These are phyloP conservation scores for Ranitomeya variabilis DNA, from an alignment of 2,113 vertebrate species.

Conservation along the genomic window DNA sequence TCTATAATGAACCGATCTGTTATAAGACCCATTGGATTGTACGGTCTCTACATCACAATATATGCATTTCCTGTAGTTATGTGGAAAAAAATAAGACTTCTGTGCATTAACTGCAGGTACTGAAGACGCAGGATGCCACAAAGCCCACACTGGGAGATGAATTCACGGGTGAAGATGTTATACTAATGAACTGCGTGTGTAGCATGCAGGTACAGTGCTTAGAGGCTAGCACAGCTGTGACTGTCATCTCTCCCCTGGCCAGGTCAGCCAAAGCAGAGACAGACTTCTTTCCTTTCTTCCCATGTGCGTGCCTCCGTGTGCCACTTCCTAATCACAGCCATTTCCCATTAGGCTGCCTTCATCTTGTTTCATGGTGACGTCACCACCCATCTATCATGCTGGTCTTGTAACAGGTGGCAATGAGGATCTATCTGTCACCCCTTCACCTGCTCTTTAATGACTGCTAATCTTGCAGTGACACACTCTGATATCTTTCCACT, in stretches of 20 bases:
- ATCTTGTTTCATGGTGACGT: neutral
- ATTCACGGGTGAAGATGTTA: neutral
- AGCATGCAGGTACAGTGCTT: neutral
- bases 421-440: slow-evolving; percentile 35
- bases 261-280: neutral
- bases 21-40: too few species aligned
- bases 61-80: neutral
- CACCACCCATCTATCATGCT: slow-evolving; percentile 13
- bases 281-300: neutral
- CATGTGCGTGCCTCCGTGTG: neutral
- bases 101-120: neutral
- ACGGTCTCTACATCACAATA: neutral
- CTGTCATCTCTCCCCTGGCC: neutral
- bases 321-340: neutral
- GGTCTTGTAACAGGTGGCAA: slow-evolving; percentile 34
- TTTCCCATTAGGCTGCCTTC: slow-evolving; percentile 23
- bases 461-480: slow-evolving; percentile 42
- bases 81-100: neutral
- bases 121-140: neutral
- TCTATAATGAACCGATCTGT: neutral
- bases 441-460: slow-evolving; percentile 42
- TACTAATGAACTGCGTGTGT: slow-evolving; percentile 15
- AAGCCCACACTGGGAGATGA: neutral
- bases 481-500: slow-evolving; percentile 30
- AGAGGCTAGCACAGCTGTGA: neutral